A percentile compares a stretch with the other conserved stretches of the same genome.
Conservation (phyloP, 2,888 invertebrate genomes). For the Deilephila porcellus region DNA sequence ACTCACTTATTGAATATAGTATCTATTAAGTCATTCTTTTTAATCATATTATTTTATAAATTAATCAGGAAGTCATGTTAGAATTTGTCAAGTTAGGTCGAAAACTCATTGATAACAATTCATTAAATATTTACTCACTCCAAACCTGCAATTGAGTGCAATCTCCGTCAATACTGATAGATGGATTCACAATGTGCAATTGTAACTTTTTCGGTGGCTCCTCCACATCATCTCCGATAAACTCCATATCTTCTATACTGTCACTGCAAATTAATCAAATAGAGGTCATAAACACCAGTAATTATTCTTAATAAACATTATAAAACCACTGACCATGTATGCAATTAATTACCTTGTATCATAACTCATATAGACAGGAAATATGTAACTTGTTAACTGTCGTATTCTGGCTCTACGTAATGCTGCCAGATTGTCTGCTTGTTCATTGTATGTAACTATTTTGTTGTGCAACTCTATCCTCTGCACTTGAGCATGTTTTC, state of each 20-base stretch:
- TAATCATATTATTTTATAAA: too few relatives aligned
- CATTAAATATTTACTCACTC: constrained; percentile 79
- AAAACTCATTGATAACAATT: neutral
- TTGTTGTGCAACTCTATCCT: constrained; percentile 65
- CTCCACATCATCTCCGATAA: constrained; percentile 83
- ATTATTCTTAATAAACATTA: neutral
- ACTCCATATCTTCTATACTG: constrained; percentile 93
- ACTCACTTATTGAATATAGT: too few relatives aligned
- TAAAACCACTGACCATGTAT: neutral
- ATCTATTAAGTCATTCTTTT: too few relatives aligned
- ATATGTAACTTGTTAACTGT: constrained; percentile 76
- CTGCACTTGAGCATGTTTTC: constrained; percentile 67
- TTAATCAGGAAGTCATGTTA: too few relatives aligned
- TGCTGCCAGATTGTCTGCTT: constrained; percentile 64
- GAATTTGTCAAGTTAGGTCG: too few relatives aligned
- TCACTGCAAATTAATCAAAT: constrained; percentile 73
- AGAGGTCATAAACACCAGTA: too few relatives aligned
- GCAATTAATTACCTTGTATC: constrained; percentile 65
- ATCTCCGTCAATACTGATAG: constrained; percentile 89
- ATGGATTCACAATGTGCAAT: constrained; percentile 92
- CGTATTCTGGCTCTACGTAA: constrained; percentile 72
- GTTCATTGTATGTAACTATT: constrained; percentile 61
- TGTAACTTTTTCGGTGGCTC: constrained; percentile 86
- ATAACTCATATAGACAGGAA: constrained; percentile 79
- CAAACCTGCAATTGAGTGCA: constrained; percentile 91